A percentile compares a stretch with the other conserved stretches of the same genome.
Conservation (phyloP, 2,797 vertebrate species). For the Acanthurus lineatus region DNA sequence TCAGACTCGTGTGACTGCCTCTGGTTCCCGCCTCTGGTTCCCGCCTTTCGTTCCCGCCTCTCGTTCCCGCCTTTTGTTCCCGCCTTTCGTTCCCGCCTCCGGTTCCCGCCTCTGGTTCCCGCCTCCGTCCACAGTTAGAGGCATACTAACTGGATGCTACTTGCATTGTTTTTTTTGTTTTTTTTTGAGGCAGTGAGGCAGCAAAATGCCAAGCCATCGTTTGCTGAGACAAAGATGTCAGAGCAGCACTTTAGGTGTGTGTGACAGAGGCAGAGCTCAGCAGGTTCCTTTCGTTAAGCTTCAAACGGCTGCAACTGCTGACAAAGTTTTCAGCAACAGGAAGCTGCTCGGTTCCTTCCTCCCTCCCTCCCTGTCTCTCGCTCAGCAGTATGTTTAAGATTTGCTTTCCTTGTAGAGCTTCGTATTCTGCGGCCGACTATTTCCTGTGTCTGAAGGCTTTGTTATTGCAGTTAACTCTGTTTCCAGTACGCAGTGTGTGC, state of each 20-base stretch:
- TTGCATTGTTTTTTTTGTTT: constrained; percentile 18
- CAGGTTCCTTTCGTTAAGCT: constrained; percentile 60
- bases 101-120: too few species aligned
- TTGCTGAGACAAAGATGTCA: constrained; percentile 65
- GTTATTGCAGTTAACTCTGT: constrained; percentile 40
- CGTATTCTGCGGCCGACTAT: constrained; percentile 55
- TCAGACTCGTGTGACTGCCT: not conserved
- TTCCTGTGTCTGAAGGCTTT: constrained; percentile 67
- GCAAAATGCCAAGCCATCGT: constrained; percentile 58
- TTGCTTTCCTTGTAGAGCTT: constrained; percentile 58
- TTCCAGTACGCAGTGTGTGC: constrained; percentile 5
- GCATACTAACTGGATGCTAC: constrained; percentile 38
- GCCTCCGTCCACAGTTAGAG: constrained; percentile 18
- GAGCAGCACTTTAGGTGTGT: constrained; percentile 43
- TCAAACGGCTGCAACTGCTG: constrained; percentile 73
- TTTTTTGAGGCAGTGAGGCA: constrained; percentile 43
- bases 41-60: constrained; percentile 9
- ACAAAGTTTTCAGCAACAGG: constrained; percentile 84
- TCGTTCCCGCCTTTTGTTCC: too few species aligned
- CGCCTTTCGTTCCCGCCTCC: too few species aligned
- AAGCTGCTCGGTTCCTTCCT: constrained; percentile 83
- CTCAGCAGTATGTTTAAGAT: constrained; percentile 68
- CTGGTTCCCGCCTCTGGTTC: not conserved
- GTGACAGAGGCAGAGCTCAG: constrained; percentile 62
- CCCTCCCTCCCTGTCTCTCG: constrained; percentile 22